phyloP scores from a whole-genome alignment of 2,797 vertebrate genomes.

The Pangasius mekongensis region DNA sequence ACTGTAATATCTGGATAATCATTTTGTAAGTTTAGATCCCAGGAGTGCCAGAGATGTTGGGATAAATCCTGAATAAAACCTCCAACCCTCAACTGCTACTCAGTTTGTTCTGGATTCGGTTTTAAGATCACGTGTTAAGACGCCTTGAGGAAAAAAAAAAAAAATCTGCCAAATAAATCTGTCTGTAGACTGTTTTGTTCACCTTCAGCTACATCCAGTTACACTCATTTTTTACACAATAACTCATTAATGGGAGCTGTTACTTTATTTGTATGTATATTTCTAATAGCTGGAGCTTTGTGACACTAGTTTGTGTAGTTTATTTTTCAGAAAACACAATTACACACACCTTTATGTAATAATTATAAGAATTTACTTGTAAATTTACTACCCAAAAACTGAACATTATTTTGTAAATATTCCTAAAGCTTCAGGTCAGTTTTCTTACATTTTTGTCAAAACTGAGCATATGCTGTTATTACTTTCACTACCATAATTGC shows the following conservation, averaged over 20 bases:
- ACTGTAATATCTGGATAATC: not conserved
- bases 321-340: constrained; percentile 51
- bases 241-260: constrained; percentile 23
- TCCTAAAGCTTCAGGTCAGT: not conserved
- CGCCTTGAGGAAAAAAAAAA: not conserved
- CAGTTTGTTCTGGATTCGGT: not conserved
- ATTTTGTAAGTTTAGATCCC: not conserved
- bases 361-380: constrained; percentile 5
- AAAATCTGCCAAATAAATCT: constrained; percentile 1
- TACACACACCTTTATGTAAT: constrained; percentile 56
- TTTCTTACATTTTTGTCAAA: not conserved
- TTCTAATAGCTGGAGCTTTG: constrained; percentile 17
- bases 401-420: constrained; percentile 14
- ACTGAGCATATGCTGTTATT: not conserved
- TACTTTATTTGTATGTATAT: constrained; percentile 16
- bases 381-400: not conserved
- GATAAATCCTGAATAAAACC: not conserved
- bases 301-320: constrained; percentile 27
- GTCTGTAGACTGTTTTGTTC: not conserved
- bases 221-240: not conserved
- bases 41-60: not conserved
- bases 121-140: not conserved
- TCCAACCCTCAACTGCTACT: not conserved
- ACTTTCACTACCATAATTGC: not conserved
- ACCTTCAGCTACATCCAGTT: not conserved